Conservation (phyloP, 2,797 vertebrate genomes). For the Tympanoctomys barrerae region DNA sequence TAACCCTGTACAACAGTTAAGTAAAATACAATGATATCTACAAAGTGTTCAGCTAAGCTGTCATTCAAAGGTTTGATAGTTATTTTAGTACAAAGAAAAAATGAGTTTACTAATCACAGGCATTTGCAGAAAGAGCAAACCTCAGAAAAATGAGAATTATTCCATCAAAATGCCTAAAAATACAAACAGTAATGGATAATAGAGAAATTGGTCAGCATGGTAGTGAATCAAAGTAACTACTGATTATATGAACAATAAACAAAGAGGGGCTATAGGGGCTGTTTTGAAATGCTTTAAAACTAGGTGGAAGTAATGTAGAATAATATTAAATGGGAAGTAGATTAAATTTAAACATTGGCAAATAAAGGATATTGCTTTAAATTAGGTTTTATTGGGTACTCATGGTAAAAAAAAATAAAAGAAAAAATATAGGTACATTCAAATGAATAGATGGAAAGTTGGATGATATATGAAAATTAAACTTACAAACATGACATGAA, state of each 20-base stretch:
- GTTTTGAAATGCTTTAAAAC: slow-evolving; percentile 3
- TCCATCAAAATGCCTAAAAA: neutral
- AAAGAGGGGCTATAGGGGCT: neutral
- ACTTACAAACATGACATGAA: neutral
- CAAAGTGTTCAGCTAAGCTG: neutral
- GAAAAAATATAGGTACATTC: neutral
- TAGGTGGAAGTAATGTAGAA: neutral
- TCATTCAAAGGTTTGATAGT: neutral
- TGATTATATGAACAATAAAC: neutral
- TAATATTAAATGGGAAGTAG: neutral
- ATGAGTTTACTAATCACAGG: neutral
- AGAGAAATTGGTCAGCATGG: neutral
- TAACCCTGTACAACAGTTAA: neutral
- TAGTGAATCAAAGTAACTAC: neutral
- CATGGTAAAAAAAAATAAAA: slow-evolving; percentile 11
- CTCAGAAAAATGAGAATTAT: neutral
- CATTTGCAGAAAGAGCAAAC: neutral
- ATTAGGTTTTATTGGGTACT: neutral
- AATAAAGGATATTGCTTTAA: neutral
- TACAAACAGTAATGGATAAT: neutral
- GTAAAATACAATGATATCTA: neutral
- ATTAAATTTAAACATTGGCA: neutral
- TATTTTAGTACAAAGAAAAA: neutral
- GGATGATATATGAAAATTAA: neutral
- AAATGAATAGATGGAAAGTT: neutral